Percentiles rank a stretch among this genome's conserved stretches.
Evolutionary conservation across 2,113 vertebrate genomes (phyloP).

Genomic region (Empidonax traillii): DNA sequence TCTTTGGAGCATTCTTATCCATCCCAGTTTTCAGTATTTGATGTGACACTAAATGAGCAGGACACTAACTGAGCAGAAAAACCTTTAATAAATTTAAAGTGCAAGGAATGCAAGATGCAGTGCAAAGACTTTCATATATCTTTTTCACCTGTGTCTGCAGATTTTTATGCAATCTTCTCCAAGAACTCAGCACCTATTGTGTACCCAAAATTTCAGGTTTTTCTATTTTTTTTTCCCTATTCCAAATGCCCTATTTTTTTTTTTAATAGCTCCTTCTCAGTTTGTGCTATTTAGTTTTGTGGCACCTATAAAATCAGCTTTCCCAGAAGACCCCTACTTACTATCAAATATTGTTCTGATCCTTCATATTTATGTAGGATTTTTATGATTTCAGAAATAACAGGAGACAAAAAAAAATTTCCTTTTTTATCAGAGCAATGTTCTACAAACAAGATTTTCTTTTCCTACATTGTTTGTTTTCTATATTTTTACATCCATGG

Average conservation of each 20-base stretch:
- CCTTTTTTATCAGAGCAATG: not conserved
- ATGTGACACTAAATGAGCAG: not conserved
- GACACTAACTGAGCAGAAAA: not conserved
- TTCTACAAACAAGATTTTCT: not conserved
- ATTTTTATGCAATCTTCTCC: not conserved
- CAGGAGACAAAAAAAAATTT: not conserved
- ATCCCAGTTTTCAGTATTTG: not conserved
- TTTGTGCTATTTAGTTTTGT: not conserved
- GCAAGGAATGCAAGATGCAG: not conserved
- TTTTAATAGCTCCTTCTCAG: not conserved
- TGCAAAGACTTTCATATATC: not conserved
- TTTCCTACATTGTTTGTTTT: not conserved
- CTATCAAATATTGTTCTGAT: not conserved
- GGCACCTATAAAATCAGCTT: not conserved
- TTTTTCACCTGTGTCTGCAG: not conserved
- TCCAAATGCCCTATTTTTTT: not conserved
- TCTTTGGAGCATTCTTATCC: not conserved
- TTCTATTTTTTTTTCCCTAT: not conserved
- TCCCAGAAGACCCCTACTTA: not conserved
- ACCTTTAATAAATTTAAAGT: not conserved
- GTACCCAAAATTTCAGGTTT: not conserved
- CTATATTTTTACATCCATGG: not conserved
- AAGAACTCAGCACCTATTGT: not conserved
- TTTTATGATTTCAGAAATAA: not conserved
- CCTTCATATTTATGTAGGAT: not conserved